Percentiles rank a stretch among this genome's conserved stretches.
Evolutionary conservation across 2,113 vertebrate species (phyloP).

Genomic region (Natator depressus): DNA sequence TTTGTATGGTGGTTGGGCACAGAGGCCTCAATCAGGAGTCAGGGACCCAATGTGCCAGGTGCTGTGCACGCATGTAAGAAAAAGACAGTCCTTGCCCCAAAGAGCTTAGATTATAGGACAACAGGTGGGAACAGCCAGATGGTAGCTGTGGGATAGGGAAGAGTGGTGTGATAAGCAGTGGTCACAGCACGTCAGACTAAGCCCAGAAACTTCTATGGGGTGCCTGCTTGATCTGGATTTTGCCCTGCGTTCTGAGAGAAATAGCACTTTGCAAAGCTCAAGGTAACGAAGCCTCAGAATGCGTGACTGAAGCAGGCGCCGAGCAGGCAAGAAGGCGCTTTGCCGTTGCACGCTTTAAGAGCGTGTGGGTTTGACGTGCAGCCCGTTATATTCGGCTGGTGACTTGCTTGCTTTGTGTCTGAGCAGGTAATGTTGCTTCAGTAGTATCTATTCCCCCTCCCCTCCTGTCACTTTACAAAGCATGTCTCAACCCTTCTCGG

Average conservation of each 20-base stretch:
- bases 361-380: conserved; percentile 16
- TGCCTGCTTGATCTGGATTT: background rate
- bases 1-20: fast-evolving
- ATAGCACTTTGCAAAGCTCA: background rate
- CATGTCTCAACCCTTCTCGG: background rate
- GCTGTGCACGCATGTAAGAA: background rate
- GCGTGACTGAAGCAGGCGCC: background rate
- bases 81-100: conserved; percentile 1
- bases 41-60: background rate
- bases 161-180: background rate
- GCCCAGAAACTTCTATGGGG: background rate
- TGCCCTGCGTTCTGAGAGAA: background rate
- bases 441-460: background rate
- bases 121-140: conserved; percentile 13
- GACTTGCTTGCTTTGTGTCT: background rate
- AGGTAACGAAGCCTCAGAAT: background rate
- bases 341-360: background rate
- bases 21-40: background rate
- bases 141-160: background rate
- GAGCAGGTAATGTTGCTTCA: conserved; percentile 15
- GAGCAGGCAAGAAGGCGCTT: background rate
- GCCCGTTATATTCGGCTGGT: conserved; percentile 29
- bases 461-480: background rate
- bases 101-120: background rate
- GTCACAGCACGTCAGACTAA: background rate